These are phyloP conservation scores for Phylloscopus whistleri DNA, from an alignment of 2,113 vertebrate species.

Conservation along the genomic window DNA sequence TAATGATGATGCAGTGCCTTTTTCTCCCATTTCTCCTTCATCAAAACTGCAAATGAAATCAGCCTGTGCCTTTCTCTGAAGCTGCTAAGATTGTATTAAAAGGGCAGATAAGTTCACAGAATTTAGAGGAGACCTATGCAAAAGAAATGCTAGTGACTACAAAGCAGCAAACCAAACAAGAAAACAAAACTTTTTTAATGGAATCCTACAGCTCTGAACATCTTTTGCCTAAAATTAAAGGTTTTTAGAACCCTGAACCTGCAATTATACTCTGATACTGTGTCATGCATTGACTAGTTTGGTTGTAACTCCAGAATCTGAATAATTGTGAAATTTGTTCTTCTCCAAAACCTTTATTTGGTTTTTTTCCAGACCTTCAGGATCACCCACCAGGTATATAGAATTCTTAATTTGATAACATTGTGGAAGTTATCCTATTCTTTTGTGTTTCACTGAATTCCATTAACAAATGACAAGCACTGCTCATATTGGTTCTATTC, in stretches of 20 bases:
- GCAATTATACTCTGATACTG: not conserved
- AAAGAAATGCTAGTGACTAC: not conserved
- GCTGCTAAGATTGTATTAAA: not conserved
- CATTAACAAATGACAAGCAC: not conserved
- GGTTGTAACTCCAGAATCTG: not conserved
- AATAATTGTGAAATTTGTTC: not conserved
- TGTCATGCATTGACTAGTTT: not conserved
- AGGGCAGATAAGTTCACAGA: not conserved
- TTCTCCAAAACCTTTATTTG: not conserved
- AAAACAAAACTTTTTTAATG: not conserved
- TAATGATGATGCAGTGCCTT: not conserved
- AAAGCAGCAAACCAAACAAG: not conserved
- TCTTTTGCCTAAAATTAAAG: not conserved
- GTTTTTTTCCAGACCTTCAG: not conserved
- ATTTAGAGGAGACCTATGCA: not conserved
- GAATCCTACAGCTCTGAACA: not conserved
- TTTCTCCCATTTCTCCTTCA: not conserved
- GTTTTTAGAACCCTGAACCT: not conserved
- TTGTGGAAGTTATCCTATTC: not conserved
- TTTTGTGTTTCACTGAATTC: not conserved
- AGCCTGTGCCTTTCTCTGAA: not conserved
- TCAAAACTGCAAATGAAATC: not conserved
- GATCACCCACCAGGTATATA: not conserved
- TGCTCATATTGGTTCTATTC: not conserved
- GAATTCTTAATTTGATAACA: not conserved